Evolutionary conservation across 2,113 vertebrate genomes (phyloP).

Genomic region (Dryoscopus gambensis): DNA sequence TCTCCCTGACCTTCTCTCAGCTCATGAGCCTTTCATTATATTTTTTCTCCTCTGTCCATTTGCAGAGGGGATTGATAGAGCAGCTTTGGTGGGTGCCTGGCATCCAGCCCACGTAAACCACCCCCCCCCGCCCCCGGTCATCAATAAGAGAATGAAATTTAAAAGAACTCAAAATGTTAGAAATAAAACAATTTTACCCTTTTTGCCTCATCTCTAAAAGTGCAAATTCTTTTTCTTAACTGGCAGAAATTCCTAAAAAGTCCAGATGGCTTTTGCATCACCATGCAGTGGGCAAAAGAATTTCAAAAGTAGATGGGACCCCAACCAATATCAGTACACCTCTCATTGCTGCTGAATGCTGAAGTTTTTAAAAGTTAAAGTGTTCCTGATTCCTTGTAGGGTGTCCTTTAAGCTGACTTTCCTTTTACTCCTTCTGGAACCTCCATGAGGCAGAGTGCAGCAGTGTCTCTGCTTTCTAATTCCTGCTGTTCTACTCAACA

Average conservation of each 20-base stretch:
- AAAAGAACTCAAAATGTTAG: not conserved
- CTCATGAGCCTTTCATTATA: not conserved
- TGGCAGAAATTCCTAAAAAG: not conserved
- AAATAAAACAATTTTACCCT: not conserved
- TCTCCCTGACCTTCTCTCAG: not conserved
- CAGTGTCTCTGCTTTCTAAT: not conserved
- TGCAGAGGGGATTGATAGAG: not conserved
- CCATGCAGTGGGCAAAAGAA: not conserved
- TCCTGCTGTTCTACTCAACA: not conserved
- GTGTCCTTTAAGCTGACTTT: not conserved
- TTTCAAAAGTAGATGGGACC: not conserved
- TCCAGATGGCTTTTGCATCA: not conserved
- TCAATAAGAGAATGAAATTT: not conserved
- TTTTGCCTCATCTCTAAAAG: accelerated
- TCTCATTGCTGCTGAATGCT: not conserved
- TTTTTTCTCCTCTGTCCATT: not conserved
- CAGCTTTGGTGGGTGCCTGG: not conserved
- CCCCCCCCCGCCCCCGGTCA: no score
- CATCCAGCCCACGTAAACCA: not conserved
- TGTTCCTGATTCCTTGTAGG: not conserved
- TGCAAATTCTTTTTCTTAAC: not conserved
- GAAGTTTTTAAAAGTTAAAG: not conserved
- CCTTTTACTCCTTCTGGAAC: not conserved
- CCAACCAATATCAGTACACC: not conserved
- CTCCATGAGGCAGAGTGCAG: accelerated